Conservation (phyloP, 2,888 invertebrate species). For the Phragmatobia fuliginosa region DNA sequence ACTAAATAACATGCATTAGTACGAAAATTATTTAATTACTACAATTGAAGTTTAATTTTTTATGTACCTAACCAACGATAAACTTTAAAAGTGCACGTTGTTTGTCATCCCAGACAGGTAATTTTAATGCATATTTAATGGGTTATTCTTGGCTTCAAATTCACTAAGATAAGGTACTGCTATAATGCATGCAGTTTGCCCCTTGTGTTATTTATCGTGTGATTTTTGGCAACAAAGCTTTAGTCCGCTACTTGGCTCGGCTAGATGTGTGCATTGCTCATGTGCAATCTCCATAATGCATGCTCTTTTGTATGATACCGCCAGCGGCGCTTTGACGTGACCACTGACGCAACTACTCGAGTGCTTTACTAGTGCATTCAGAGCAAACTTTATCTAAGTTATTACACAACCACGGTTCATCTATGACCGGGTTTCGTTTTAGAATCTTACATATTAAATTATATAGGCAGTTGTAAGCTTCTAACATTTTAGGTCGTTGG, state of each 20-base stretch:
- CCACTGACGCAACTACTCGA: conserved; percentile 50
- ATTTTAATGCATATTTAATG: conserved; percentile 87
- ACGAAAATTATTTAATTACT: conserved; percentile 41
- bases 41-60: conserved; percentile 50
- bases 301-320: conserved; percentile 78
- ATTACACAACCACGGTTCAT: conserved; percentile 39
- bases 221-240: conserved; percentile 85
- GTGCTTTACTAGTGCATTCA: conserved; percentile 43
- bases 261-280: conserved; percentile 67
- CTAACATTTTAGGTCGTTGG: conserved; percentile 1
- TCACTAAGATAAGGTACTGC: conserved; percentile 84
- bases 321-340: conserved; percentile 61
- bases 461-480: not conserved
- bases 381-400: conserved; percentile 45
- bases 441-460: conserved; percentile 21
- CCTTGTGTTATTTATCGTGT: conserved; percentile 84
- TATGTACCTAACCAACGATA: conserved; percentile 61
- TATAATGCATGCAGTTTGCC: conserved; percentile 86
- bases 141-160: conserved; percentile 86
- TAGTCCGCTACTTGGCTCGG: conserved; percentile 80
- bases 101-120: conserved; percentile 83
- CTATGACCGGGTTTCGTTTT: conserved; percentile 28
- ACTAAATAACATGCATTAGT: conserved; percentile 27
- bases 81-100: conserved; percentile 62
- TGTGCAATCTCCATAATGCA: conserved; percentile 86